phyloP scores from a whole-genome alignment of 2,888 invertebrate genomes.

The Eupithecia vulgata region DNA sequence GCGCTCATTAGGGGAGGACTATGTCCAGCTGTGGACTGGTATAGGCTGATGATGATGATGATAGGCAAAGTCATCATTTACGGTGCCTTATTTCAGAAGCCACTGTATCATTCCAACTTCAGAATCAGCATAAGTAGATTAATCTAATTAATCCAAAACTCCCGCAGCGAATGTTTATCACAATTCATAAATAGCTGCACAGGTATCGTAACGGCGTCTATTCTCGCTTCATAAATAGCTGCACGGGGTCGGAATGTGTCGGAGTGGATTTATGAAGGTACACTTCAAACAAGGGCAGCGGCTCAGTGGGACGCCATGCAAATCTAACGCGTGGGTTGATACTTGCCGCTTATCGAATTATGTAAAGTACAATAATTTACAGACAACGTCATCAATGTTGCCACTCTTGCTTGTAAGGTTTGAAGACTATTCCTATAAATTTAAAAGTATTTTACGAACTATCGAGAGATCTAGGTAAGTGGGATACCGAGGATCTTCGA shows the following conservation, averaged over 20 bases:
- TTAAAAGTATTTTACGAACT: not conserved
- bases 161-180: slow-evolving; percentile 66
- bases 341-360: slow-evolving; percentile 12
- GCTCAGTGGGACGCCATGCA: slow-evolving; percentile 59
- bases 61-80: not conserved
- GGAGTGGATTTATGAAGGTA: slow-evolving; percentile 71
- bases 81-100: not conserved
- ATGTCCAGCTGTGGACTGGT: too few species aligned
- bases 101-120: not conserved
- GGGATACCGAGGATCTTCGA: too few species aligned
- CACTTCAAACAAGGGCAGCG: slow-evolving; percentile 68
- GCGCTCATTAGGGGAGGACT: too few species aligned
- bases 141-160: slow-evolving; percentile 59
- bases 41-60: too few species aligned
- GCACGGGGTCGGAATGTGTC: slow-evolving; percentile 67
- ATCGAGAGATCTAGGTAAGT: too few species aligned
- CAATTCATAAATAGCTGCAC: slow-evolving; percentile 33
- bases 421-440: not conserved
- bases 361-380: not conserved
- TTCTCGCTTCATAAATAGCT: slow-evolving; percentile 72
- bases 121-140: slow-evolving; percentile 41
- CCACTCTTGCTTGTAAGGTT: not conserved
- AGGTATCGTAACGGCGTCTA: slow-evolving; percentile 35
- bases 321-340: slow-evolving; percentile 17
- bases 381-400: not conserved